Conservation (phyloP, 2,888 invertebrate species). For the Atrina japonica region DNA sequence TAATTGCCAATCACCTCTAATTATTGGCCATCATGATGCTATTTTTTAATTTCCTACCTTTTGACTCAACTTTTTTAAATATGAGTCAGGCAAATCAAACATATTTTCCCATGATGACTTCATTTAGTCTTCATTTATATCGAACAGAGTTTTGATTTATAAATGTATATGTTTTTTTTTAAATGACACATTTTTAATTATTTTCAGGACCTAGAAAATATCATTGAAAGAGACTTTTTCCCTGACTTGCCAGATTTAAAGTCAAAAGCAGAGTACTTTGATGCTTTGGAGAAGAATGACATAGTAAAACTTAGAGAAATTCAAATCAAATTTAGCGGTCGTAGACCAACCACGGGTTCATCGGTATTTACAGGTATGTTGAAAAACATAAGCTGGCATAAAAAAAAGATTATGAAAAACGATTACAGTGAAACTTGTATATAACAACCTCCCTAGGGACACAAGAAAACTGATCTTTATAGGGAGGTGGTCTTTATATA, state of each 20-base stretch:
- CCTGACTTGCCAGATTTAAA: constrained; percentile 96
- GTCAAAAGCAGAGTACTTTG: constrained; percentile 95
- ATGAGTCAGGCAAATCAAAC: not conserved
- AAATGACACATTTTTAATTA: constrained; percentile 1
- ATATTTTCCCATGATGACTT: not conserved
- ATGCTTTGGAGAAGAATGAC: constrained; percentile 95
- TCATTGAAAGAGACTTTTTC: constrained; percentile 98
- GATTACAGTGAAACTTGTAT: no score
- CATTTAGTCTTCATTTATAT: not conserved
- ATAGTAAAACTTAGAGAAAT: constrained; percentile 91
- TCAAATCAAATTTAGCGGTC: constrained; percentile 88
- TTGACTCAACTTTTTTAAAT: not conserved
- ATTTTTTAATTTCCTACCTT: not conserved
- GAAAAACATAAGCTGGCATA: no score
- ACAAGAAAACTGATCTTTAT: no score
- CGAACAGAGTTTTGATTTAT: not conserved
- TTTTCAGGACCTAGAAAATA: constrained; percentile 91
- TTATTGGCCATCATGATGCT: no score
- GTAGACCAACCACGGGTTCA: constrained; percentile 58
- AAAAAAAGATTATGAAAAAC: no score
- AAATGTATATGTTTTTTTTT: no score
- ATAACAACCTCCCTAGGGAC: no score
- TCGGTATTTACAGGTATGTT: not conserved
- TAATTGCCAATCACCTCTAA: no score
- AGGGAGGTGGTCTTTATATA: no score